Conservation (phyloP, 2,888 invertebrate genomes). For the Brachypalpus laphriformis region DNA sequence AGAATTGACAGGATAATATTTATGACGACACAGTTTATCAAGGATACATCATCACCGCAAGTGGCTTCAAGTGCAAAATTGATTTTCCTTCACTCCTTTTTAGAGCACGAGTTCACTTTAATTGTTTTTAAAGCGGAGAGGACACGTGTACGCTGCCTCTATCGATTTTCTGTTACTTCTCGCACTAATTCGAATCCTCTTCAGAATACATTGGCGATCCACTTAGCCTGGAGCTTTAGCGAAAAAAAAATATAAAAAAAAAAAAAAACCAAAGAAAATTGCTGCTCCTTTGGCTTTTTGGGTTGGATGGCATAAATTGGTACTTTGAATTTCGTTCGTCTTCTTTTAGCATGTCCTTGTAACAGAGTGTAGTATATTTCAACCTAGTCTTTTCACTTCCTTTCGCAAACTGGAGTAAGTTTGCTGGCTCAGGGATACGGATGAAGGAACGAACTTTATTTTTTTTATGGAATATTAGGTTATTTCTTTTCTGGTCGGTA, state of each 20-base stretch:
- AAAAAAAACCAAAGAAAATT: conserved; percentile 7
- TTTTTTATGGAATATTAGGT: conserved; percentile 61
- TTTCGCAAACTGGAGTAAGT: conserved; percentile 50
- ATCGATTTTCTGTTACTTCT: conserved; percentile 63
- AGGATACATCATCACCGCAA: conserved; percentile 51
- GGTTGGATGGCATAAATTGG: conserved; percentile 68
- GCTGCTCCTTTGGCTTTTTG: conserved; percentile 61
- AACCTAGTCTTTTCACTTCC: conserved; percentile 48
- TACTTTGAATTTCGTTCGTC: conserved; percentile 64
- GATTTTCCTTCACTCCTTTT: conserved; percentile 35
- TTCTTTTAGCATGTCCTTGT: conserved; percentile 30
- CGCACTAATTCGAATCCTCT: conserved; percentile 55
- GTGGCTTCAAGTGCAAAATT: conserved; percentile 56
- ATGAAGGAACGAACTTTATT: conserved; percentile 54
- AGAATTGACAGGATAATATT: conserved; percentile 60
- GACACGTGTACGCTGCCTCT: conserved; percentile 45
- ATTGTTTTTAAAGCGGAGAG: conserved; percentile 52
- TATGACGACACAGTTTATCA: conserved; percentile 59
- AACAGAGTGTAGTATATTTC: conserved; percentile 17
- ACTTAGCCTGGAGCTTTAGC: conserved; percentile 48
- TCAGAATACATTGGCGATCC: conserved; percentile 44
- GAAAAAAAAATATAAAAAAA: neutral
- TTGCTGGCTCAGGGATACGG: conserved; percentile 52
- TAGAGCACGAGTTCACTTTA: conserved; percentile 51
- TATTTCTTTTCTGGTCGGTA: conserved; percentile 52